phyloP scores from a whole-genome alignment of 2,113 vertebrate genomes.

The Platysternon megacephalum region DNA sequence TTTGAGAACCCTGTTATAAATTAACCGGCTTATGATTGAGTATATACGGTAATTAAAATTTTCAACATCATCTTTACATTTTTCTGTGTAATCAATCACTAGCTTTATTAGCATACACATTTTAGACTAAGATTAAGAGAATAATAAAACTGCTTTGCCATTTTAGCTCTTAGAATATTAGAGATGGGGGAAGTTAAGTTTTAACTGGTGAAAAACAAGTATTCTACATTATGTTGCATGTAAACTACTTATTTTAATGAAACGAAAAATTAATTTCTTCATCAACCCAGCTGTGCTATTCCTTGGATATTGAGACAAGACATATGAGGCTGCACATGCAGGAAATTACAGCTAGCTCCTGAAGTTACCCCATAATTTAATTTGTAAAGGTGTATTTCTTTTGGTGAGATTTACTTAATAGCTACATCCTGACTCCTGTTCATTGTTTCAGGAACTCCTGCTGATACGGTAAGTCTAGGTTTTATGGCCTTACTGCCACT shows the following conservation, averaged over 20 bases:
- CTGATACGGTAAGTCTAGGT: neutral
- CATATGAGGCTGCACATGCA: neutral
- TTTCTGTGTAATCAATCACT: neutral
- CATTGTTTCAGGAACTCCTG: neutral
- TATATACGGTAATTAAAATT: neutral
- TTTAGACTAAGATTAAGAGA: neutral
- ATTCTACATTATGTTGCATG: neutral
- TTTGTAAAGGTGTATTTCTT: neutral
- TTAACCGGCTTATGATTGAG: too few relatives aligned
- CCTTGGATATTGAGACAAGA: neutral
- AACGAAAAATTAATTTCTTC: neutral
- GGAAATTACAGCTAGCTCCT: conserved; percentile 17
- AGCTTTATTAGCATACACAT: neutral
- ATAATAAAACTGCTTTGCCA: neutral
- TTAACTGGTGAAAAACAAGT: neutral
- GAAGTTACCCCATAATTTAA: neutral
- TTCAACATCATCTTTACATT: neutral
- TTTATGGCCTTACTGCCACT: conserved; percentile 30
- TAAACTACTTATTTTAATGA: neutral
- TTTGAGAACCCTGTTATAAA: too few relatives aligned
- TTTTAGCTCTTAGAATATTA: neutral
- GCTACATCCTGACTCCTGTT: neutral
- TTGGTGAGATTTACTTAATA: conserved; percentile 17
- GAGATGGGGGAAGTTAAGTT: neutral
- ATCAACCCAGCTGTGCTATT: neutral